These are phyloP conservation scores for Acrossocheilus fasciatus DNA, from an alignment of 2,797 vertebrate species.

Conservation along the genomic window DNA sequence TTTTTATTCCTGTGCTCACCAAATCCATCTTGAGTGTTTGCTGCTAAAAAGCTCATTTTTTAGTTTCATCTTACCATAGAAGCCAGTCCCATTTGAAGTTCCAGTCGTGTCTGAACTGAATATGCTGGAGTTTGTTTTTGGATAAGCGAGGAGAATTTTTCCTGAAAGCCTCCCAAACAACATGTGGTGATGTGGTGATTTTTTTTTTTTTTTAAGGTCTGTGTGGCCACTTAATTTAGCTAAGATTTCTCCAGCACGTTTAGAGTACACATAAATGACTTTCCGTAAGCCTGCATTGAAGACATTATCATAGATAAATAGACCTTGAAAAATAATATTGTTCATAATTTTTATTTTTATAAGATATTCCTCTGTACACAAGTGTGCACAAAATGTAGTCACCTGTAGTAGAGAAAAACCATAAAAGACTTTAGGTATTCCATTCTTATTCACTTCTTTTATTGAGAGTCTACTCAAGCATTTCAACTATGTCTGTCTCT, in stretches of 20 bases:
- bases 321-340: neutral
- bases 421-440: slow-evolving; percentile 4
- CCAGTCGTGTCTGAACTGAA: too few species aligned
- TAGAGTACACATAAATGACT: neutral
- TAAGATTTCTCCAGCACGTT: neutral
- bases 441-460: slow-evolving; percentile 6
- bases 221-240: neutral
- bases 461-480: slow-evolving; percentile 16
- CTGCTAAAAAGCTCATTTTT: too few species aligned
- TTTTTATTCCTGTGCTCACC: too few species aligned
- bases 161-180: too few species aligned
- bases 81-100: too few species aligned
- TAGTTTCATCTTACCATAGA: too few species aligned
- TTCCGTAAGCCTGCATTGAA: neutral
- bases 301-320: neutral
- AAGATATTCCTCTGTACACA: neutral
- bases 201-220: too few species aligned
- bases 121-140: too few species aligned
- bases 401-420: neutral
- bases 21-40: too few species aligned
- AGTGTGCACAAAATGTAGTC: neutral
- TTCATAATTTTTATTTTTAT: slow-evolving; percentile 12
- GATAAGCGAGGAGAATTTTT: too few species aligned
- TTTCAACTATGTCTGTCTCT: slow-evolving; percentile 11
- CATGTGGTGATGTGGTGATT: too few species aligned